These are phyloP conservation scores for Stratiolaelaps scimitus DNA, from an alignment of 1,140 invertebrate species.

Conservation along the genomic window DNA sequence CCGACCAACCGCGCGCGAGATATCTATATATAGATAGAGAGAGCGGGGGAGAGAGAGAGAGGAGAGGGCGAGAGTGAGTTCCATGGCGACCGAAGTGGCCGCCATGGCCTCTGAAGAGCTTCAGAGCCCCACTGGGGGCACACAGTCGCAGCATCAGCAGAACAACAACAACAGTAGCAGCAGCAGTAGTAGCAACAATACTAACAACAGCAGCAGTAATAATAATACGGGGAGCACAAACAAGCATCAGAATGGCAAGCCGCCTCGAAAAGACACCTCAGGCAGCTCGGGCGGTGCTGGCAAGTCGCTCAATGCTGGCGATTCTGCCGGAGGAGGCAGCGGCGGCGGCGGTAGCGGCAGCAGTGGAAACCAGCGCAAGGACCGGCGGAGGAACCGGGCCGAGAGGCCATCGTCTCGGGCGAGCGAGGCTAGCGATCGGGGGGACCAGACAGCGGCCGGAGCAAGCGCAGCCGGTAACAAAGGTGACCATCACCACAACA, in stretches of 20 bases:
- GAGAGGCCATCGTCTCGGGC: constrained; percentile 7
- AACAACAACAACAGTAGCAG: background rate
- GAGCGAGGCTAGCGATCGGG: constrained; percentile 20
- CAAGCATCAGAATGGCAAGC: constrained; percentile 10
- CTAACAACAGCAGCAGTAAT: constrained; percentile 11
- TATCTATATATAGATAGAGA: too few relatives aligned
- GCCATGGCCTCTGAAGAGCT: too few relatives aligned
- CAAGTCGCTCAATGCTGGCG: background rate
- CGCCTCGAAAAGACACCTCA: constrained; percentile 11
- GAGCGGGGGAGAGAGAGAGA: too few relatives aligned
- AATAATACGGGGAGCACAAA: background rate
- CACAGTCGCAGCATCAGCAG: constrained; percentile 14
- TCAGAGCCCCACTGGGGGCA: too few relatives aligned
- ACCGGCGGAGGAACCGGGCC: constrained; percentile 4
- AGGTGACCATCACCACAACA: too few relatives aligned
- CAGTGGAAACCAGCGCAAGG: background rate
- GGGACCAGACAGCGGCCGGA: background rate
- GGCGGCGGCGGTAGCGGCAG: too few relatives aligned
- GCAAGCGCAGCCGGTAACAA: too few relatives aligned
- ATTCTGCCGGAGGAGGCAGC: too few relatives aligned
- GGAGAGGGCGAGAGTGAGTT: too few relatives aligned
- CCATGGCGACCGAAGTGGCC: too few relatives aligned
- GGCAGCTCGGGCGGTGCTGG: background rate
- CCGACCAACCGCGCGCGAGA: too few relatives aligned
- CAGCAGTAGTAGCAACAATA: constrained; percentile 1